Evolutionary conservation across 2,888 invertebrate genomes (phyloP).

Genomic region (Spilarctia lutea): DNA sequence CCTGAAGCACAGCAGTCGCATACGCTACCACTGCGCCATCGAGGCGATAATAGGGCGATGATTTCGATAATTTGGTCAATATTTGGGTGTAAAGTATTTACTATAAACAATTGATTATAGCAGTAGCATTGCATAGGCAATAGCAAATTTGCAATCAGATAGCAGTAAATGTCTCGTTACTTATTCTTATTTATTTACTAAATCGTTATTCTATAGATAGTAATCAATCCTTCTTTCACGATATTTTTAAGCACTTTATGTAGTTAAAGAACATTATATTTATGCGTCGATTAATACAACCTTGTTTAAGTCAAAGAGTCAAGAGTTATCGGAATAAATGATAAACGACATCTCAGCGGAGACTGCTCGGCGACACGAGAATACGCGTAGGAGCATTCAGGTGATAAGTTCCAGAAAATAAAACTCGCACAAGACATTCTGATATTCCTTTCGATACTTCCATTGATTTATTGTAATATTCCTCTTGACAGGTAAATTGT

Average conservation of each 20-base stretch:
- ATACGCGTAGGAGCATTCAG: constrained; percentile 30
- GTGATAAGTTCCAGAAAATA: constrained; percentile 34
- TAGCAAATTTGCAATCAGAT: too few species aligned
- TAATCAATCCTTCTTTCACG: background rate
- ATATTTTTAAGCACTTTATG: background rate
- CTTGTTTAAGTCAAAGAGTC: constrained; percentile 32
- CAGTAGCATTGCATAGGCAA: too few species aligned
- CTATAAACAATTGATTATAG: too few species aligned
- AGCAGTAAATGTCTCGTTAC: too few species aligned
- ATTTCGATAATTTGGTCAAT: too few species aligned
- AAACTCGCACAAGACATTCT: constrained; percentile 25
- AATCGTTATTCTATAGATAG: background rate
- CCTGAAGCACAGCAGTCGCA: too few species aligned
- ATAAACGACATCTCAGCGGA: constrained; percentile 48
- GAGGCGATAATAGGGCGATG: too few species aligned
- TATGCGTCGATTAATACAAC: constrained; percentile 6
- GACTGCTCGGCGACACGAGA: constrained; percentile 36
- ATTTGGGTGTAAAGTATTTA: too few species aligned
- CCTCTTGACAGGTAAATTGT: background rate
- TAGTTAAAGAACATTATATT: background rate
- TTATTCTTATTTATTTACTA: background rate
- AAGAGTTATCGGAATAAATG: constrained; percentile 39
- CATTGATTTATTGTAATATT: background rate
- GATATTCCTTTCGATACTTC: background rate
- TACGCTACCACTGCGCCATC: too few species aligned